A percentile compares a stretch with the other conserved stretches of the same genome.
Evolutionary conservation across 2,888 invertebrate genomes (phyloP).

Genomic region (Parnassius mnemosyne): DNA sequence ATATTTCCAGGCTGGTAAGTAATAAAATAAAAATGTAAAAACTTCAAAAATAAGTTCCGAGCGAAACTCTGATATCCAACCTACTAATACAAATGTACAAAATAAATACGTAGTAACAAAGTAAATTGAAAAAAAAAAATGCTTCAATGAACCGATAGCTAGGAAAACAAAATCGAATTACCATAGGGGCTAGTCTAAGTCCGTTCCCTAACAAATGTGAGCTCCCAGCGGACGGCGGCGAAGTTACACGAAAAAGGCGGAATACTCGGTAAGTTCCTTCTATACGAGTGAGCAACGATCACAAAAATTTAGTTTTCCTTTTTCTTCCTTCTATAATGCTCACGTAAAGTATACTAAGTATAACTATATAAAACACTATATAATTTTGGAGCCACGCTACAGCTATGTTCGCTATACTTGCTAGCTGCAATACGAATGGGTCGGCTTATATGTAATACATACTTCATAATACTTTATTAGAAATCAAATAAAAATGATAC

Average conservation of each 20-base stretch:
- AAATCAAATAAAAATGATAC: no score
- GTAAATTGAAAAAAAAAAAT: constrained; percentile 2
- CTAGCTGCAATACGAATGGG: no score
- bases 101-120: no score
- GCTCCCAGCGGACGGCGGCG: constrained; percentile 29
- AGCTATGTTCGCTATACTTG: no score
- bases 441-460: no score
- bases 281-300: constrained; percentile 38
- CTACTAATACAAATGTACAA: no score
- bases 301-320: constrained; percentile 42
- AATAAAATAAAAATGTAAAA: no score
- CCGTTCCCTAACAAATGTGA: constrained; percentile 10
- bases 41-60: no score
- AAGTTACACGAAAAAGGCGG: constrained; percentile 67
- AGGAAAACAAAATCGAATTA: constrained; percentile 15
- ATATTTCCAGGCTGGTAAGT: no score
- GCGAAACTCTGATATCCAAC: no score
- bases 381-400: no score
- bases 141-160: constrained; percentile 3
- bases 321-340: constrained; percentile 12
- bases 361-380: not conserved
- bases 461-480: no score
- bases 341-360: not conserved
- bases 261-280: constrained; percentile 22
- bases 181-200: constrained; percentile 7